phyloP scores from a whole-genome alignment of 2,797 vertebrate species.

The Schizothorax lantsangensis region DNA sequence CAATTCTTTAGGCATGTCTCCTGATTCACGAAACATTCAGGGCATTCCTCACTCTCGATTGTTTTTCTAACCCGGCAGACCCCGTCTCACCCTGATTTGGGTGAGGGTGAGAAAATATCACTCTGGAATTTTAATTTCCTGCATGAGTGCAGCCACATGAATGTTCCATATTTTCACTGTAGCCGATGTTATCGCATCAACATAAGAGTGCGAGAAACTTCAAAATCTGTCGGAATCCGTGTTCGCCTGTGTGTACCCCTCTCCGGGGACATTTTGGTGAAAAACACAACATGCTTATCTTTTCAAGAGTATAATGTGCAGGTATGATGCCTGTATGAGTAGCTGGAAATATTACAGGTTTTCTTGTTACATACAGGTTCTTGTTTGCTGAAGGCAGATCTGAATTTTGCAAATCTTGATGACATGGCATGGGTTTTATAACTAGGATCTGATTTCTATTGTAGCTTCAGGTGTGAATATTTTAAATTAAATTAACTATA shows the following conservation, averaged over 20 bases:
- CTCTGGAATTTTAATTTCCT: constrained; percentile 60
- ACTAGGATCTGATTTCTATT: no score
- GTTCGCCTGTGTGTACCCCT: constrained; percentile 27
- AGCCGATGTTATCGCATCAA: constrained; percentile 36
- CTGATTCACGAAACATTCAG: constrained; percentile 31
- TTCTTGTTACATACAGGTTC: background rate
- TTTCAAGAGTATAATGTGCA: constrained; percentile 36
- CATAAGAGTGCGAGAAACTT: constrained; percentile 35
- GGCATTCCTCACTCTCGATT: constrained; percentile 39
- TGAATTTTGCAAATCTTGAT: background rate
- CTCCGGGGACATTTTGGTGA: constrained; percentile 22
- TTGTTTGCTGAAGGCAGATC: background rate
- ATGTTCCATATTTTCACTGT: constrained; percentile 30
- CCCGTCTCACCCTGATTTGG: constrained; percentile 15
- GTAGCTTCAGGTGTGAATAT: no score
- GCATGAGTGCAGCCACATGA: constrained; percentile 45
- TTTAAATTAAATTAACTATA: no score
- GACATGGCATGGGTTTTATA: no score
- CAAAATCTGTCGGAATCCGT: constrained; percentile 40
- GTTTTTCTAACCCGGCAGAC: constrained; percentile 34
- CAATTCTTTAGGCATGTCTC: background rate
- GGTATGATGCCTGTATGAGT: constrained; percentile 40
- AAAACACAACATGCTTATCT: constrained; percentile 49
- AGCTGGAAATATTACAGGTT: background rate
- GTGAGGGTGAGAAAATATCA: constrained; percentile 48